phyloP scores from a whole-genome alignment of 1,140 invertebrate genomes.

The Leguminivora glycinivorella region DNA sequence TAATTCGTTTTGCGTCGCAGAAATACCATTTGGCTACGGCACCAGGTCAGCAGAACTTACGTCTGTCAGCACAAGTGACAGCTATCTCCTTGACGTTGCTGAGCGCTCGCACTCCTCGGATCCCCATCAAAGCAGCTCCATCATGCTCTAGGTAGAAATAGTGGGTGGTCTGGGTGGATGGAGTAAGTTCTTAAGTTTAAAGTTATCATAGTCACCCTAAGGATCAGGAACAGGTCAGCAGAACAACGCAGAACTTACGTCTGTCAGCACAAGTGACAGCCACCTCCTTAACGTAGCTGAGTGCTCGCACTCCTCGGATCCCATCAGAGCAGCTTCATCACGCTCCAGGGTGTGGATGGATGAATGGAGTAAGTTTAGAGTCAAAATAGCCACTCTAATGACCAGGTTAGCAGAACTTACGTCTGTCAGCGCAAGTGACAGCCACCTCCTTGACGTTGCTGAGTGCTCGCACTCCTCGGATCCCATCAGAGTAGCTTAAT shows the following conservation, averaged over 20 bases:
- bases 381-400: conserved; percentile 49
- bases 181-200: too few relatives aligned
- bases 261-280: conserved; percentile 53
- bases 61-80: conserved; percentile 49
- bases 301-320: conserved; percentile 40
- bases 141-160: too few relatives aligned
- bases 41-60: conserved; percentile 47
- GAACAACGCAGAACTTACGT: conserved; percentile 44
- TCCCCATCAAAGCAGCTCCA: conserved; percentile 44
- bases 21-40: too few relatives aligned
- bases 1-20: too few relatives aligned
- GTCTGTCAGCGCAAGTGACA: conserved; percentile 49
- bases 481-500: conserved; percentile 47
- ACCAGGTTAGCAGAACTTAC: conserved; percentile 42
- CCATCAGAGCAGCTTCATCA: conserved; percentile 46
- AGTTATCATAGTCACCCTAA: conserved; percentile 49
- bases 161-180: too few relatives aligned
- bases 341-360: too few relatives aligned
- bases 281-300: conserved; percentile 46
- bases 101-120: conserved; percentile 39
- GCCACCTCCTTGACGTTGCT: conserved; percentile 52
- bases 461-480: conserved; percentile 39
- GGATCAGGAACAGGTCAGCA: too few relatives aligned
- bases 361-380: too few relatives aligned
- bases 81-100: conserved; percentile 52